Evolutionary conservation across 2,888 invertebrate genomes (phyloP), one percentile per base, ranked within the genome.

Genomic region (Heliothis peltigera): DNA sequence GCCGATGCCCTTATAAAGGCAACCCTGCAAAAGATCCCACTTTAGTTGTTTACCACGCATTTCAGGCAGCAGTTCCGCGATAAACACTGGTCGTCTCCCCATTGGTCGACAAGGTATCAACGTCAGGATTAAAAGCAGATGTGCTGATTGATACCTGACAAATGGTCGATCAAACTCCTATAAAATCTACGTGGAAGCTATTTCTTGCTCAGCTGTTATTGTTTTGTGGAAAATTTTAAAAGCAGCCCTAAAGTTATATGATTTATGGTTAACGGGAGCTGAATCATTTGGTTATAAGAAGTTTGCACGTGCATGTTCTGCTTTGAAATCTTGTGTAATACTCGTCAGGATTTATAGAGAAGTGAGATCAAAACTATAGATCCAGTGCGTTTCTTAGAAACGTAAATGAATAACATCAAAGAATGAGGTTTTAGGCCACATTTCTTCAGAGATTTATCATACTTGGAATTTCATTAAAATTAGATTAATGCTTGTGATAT

Each of bases 131-230:
- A 42, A 18, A 44, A 69, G 49, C 81, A 76, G 81, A 71, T 69
- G 74, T 63, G 74, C 48, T 44, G 76, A 70, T 70, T 47, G 79
- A 74, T 61, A 47, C 63, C 64, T 70, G 71, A 71, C 63, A 64
- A 77, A 79, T 77, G 60, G 54, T 22, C 65, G 57, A 77, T 81
- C 60, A 79, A 79, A 74, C 70, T 47, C 48, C 64, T 57, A 80
- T 77, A 70, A 77, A 81, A 62, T 60, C 66, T 43, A 60, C 32
- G 62, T 66, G 70, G 60, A 67, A 52, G 64, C 49, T 44, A 64
- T 56, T 64, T 72, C 63, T 62, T 67, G 52, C 43, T 12, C 39
- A 32, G 39, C 49, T 66, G 67, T 70, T 67, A 56, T 66, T 62
- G 63, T 65, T 75, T 58, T 35, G 52, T 12, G 46, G 69, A 70